Conservation (phyloP, 2,888 invertebrate genomes). For the Zygogramma bicolorata region DNA sequence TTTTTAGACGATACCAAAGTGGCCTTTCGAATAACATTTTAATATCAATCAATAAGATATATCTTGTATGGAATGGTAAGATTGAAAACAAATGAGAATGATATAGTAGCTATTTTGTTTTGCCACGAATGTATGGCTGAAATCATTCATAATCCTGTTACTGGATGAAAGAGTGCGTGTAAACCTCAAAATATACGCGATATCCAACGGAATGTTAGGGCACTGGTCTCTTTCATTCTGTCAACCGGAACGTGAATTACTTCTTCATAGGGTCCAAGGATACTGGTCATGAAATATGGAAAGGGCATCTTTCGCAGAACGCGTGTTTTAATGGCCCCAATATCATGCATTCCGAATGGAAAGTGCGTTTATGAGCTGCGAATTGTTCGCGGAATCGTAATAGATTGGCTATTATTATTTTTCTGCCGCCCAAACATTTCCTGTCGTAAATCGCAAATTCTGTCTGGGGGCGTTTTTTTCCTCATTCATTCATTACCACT, state of each 20-base stretch:
- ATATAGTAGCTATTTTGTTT: no score
- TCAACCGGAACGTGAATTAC: not conserved
- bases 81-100: no score
- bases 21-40: no score
- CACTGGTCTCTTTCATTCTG: not conserved
- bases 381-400: not conserved
- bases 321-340: not conserved
- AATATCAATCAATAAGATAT: no score
- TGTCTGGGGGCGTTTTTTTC: not conserved
- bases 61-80: no score
- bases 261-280: not conserved
- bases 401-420: constrained; percentile 2
- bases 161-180: no score
- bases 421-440: constrained; percentile 10
- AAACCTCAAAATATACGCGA: not conserved
- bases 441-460: not conserved
- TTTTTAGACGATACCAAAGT: no score
- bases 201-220: no score
- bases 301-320: not conserved
- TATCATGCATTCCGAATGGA: not conserved
- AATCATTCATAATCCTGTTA: no score
- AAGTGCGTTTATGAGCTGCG: not conserved
- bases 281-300: not conserved
- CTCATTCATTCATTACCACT: not conserved
- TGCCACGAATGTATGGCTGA: no score